Evolutionary conservation across 2,113 vertebrate genomes (phyloP).

Genomic region (Pionites leucogaster): DNA sequence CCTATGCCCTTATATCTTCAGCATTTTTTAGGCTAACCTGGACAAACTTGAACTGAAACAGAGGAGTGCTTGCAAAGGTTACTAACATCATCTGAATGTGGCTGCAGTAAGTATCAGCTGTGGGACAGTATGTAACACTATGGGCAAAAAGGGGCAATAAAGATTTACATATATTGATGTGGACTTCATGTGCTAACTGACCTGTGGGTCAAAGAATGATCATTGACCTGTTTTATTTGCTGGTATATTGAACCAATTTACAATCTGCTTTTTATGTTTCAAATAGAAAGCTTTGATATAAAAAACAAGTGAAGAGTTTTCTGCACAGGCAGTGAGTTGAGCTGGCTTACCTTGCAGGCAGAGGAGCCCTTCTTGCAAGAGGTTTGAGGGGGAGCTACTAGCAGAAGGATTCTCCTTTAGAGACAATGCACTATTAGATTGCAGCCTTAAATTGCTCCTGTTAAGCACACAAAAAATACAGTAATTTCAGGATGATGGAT

Average conservation of each 20-base stretch:
- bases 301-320: not conserved
- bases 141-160: not conserved
- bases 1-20: not conserved
- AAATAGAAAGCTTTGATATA: not conserved
- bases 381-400: not conserved
- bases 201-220: not conserved
- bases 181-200: not conserved
- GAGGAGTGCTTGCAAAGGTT: not conserved
- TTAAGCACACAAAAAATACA: not conserved
- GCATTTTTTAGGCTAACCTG: not conserved
- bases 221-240: not conserved
- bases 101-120: not conserved
- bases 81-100: not conserved
- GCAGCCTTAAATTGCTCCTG: not conserved
- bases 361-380: not conserved
- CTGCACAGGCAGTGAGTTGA: not conserved
- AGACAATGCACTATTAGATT: not conserved
- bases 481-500: not conserved
- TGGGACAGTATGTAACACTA: not conserved
- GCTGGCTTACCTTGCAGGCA: not conserved
- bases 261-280: not conserved
- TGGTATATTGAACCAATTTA: not conserved
- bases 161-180: not conserved
- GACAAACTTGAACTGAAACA: not conserved
- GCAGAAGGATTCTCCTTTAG: not conserved